These are phyloP conservation scores for Pollenia labialis DNA, from an alignment of 2,888 invertebrate species.

Conservation along the genomic window DNA sequence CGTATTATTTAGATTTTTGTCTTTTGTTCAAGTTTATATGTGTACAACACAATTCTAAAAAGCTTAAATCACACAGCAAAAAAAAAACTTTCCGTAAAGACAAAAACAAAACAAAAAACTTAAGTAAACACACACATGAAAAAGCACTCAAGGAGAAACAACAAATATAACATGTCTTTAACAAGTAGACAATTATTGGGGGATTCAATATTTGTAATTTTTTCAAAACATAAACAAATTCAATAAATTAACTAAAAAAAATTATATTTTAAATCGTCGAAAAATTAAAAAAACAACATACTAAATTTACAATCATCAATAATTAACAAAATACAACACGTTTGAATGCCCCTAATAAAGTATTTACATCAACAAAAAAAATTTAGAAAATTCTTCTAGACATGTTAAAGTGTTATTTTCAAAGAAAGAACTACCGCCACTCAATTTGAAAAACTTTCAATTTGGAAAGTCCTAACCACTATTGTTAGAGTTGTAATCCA, in stretches of 20 bases:
- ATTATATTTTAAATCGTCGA: too few species aligned
- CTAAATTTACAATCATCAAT: too few species aligned
- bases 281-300: too few species aligned
- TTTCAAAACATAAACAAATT: too few species aligned
- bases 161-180: neutral
- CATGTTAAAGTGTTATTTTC: slow-evolving; percentile 25
- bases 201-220: neutral
- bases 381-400: neutral
- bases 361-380: too few species aligned
- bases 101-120: neutral
- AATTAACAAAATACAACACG: neutral
- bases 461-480: neutral
- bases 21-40: too few species aligned
- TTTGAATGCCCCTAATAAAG: neutral
- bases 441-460: neutral
- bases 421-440: neutral
- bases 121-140: slow-evolving; percentile 5
- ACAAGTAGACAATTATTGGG: neutral
- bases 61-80: slow-evolving; percentile 53
- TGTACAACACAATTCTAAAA: slow-evolving; percentile 4
- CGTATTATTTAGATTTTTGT: too few species aligned
- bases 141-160: slow-evolving; percentile 17
- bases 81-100: slow-evolving; percentile 4
- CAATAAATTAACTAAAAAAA: too few species aligned
- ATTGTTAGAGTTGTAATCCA: slow-evolving; percentile 7